These are phyloP conservation scores for Peribatodes rhomboidaria DNA, from an alignment of 2,888 invertebrate species.

Conservation along the genomic window DNA sequence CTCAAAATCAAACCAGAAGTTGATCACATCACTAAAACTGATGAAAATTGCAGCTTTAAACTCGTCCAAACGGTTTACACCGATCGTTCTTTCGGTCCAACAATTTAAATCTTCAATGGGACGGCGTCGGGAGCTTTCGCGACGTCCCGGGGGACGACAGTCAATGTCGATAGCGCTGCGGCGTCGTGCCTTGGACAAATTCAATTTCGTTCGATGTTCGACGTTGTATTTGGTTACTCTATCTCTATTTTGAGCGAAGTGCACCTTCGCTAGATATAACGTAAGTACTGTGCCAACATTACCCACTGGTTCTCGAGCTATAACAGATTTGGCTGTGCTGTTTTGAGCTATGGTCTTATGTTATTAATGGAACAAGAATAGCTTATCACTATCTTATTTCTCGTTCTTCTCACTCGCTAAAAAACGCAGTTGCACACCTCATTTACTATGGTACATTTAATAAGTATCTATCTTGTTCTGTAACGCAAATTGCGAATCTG, in stretches of 20 bases:
- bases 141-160: constrained; percentile 59
- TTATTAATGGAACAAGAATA: too few species aligned
- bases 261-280: background rate
- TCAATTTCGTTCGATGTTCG: constrained; percentile 72
- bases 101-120: constrained; percentile 59
- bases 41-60: background rate
- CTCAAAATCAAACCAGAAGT: too few species aligned
- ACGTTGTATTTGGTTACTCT: constrained; percentile 59
- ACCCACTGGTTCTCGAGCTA: too few species aligned
- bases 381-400: too few species aligned
- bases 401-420: too few species aligned
- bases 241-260: constrained; percentile 61
- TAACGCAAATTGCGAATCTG: too few species aligned
- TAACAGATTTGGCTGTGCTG: too few species aligned
- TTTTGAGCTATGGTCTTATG: too few species aligned
- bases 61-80: background rate
- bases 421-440: too few species aligned
- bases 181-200: constrained; percentile 63
- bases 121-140: constrained; percentile 47
- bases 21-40: background rate
- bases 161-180: constrained; percentile 53
- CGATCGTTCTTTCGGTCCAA: constrained; percentile 27
- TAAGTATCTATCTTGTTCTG: too few species aligned
- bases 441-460: too few species aligned
- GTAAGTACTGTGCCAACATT: too few species aligned